These are phyloP conservation scores for Gallinago undulata DNA, from an alignment of 2,113 vertebrate species.

Conservation along the genomic window DNA sequence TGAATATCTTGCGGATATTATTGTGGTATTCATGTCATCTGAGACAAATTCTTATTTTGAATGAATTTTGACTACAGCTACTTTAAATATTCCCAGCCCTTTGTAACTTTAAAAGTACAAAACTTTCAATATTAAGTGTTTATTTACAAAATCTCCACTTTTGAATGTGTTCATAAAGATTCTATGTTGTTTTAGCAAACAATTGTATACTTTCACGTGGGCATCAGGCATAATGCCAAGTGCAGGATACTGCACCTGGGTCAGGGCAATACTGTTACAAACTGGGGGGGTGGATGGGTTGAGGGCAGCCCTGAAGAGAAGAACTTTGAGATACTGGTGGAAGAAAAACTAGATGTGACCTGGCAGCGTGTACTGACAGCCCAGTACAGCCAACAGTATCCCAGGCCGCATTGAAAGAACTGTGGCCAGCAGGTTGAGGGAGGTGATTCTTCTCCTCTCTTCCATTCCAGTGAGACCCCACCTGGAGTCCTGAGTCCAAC, in stretches of 20 bases:
- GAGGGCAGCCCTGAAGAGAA: not conserved
- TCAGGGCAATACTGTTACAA: not conserved
- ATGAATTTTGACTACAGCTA: not conserved
- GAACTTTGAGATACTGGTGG: too few relatives aligned
- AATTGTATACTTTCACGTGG: not conserved
- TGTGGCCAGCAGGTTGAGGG: accelerated
- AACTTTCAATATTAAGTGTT: not conserved
- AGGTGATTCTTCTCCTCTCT: not conserved
- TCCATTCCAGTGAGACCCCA: not conserved
- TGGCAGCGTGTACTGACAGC: accelerated
- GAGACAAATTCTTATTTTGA: not conserved
- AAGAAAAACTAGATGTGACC: not conserved
- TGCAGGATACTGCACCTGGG: not conserved
- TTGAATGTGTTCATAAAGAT: not conserved
- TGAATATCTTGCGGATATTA: not conserved
- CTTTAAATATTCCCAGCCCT: not conserved
- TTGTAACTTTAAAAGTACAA: not conserved
- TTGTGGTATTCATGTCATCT: not conserved
- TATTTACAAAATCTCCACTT: not conserved
- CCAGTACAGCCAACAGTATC: accelerated
- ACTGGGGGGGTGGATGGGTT: not conserved
- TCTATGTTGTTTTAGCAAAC: not conserved
- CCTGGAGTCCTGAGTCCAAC: not conserved
- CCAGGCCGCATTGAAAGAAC: not conserved
- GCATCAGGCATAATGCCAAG: not conserved